Percentiles rank a stretch among this genome's conserved stretches.
phyloP scores from a whole-genome alignment of 2,888 invertebrate species.

The Monoplex corrugatus region DNA sequence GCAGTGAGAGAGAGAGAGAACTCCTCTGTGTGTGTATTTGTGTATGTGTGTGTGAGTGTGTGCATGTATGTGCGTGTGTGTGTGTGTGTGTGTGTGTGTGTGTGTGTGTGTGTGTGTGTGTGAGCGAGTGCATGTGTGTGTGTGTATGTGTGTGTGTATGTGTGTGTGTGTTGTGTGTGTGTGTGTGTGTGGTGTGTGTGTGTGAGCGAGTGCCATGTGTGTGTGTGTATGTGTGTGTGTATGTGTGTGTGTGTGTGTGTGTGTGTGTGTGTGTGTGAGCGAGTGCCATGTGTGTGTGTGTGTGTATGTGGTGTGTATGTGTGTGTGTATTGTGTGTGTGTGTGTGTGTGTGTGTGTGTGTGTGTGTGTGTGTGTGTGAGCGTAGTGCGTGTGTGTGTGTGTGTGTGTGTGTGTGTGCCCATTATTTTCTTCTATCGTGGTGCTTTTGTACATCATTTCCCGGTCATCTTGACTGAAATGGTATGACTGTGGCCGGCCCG shows the following conservation, averaged over 20 bases:
- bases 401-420: not conserved
- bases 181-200: slow-evolving; percentile 24
- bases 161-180: not conserved
- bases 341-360: slow-evolving; percentile 16
- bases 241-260: not conserved
- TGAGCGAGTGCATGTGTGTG: not conserved
- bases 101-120: not conserved
- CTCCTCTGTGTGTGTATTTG: not conserved
- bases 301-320: slow-evolving; percentile 27
- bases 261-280: not conserved
- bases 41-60: not conserved
- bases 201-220: not conserved
- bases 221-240: not conserved
- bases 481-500: too few species aligned
- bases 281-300: not conserved
- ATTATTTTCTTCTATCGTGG: not conserved
- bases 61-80: not conserved
- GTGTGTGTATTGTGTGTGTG: slow-evolving; percentile 1
- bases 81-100: not conserved
- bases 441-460: too few species aligned
- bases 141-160: not conserved
- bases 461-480: too few species aligned
- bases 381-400: not conserved
- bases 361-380: not conserved
- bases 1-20: too few species aligned